phyloP scores from a whole-genome alignment of 2,888 invertebrate species.

The Phyto melanocephala region DNA sequence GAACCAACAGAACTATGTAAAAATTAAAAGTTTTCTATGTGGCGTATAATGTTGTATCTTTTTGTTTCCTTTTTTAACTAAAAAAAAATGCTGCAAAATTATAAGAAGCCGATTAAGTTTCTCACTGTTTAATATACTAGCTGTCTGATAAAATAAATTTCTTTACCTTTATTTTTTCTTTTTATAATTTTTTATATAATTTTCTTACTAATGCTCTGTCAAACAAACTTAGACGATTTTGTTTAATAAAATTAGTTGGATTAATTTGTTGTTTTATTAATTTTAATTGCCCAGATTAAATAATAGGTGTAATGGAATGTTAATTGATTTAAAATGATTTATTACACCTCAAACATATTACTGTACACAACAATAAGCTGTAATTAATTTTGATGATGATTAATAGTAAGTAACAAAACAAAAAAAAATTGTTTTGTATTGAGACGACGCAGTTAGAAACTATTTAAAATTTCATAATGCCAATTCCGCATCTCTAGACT shows the following conservation, averaged over 20 bases:
- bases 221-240: conserved; percentile 14
- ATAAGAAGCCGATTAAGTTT: too few species aligned
- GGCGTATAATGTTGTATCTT: too few species aligned
- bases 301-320: conserved; percentile 52
- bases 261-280: conserved; percentile 30
- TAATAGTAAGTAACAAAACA: not conserved
- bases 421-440: not conserved
- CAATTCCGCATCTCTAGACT: too few species aligned
- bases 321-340: conserved; percentile 53
- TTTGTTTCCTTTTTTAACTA: too few species aligned
- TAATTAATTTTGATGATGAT: conserved; percentile 5
- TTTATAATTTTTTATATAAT: not conserved
- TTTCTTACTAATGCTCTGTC: conserved; percentile 30
- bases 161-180: too few species aligned
- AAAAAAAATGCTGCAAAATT: too few species aligned
- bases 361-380: not conserved
- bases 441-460: not conserved
- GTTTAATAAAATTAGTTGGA: conserved; percentile 7
- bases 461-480: too few species aligned
- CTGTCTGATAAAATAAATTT: too few species aligned
- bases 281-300: conserved; percentile 31
- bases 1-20: too few species aligned
- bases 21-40: too few species aligned
- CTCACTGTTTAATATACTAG: too few species aligned
- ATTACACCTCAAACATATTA: not conserved